These are phyloP conservation scores for Megaptera novaeangliae DNA, from an alignment of 2,113 vertebrate species.

Conservation along the genomic window DNA sequence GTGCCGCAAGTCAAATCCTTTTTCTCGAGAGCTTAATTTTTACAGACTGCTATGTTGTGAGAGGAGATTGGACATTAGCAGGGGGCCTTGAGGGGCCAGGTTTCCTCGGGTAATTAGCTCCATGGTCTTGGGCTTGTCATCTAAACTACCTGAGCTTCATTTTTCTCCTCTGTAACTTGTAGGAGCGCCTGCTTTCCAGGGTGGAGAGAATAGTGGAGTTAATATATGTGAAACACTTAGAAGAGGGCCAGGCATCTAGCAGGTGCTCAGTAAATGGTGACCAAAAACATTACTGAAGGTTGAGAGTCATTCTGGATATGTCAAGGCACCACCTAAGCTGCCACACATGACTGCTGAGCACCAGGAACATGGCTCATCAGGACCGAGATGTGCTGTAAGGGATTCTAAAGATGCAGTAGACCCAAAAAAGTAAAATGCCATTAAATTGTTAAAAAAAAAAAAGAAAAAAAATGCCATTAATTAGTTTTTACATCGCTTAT, in stretches of 20 bases:
- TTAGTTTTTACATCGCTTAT: neutral
- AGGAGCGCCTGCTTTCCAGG: neutral
- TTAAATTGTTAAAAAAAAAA: neutral
- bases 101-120: neutral
- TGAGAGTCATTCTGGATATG: neutral
- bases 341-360: accelerated
- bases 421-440: neutral
- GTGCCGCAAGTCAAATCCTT: neutral
- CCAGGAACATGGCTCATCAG: too few relatives aligned
- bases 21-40: neutral
- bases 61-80: neutral
- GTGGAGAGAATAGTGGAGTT: neutral
- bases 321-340: neutral
- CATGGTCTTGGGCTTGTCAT: too few relatives aligned
- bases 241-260: neutral
- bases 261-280: neutral
- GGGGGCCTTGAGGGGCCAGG: neutral
- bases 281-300: neutral
- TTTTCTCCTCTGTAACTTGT: neutral
- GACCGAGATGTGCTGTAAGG: too few relatives aligned
- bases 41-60: too few relatives aligned
- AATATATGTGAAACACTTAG: neutral
- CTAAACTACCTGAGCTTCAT: neutral
- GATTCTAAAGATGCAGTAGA: neutral
- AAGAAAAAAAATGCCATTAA: neutral